Conservation (phyloP, 2,113 vertebrate species). For the Amphiprion percula region DNA sequence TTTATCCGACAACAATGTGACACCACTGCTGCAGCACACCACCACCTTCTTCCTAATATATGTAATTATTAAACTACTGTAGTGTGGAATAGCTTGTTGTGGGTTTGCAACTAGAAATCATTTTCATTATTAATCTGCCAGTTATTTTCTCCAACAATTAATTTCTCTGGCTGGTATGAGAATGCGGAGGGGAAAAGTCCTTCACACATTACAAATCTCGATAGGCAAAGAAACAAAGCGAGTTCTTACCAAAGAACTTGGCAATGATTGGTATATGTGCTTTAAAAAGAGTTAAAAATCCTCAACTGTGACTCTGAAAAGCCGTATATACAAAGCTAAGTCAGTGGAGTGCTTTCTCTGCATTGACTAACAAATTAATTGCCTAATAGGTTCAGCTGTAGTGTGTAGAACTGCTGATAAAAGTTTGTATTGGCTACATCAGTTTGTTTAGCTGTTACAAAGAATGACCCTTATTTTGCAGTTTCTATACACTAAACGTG, state of each 20-base stretch:
- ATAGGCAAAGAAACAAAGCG: too few relatives aligned
- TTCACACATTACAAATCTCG: too few relatives aligned
- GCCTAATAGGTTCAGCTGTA: not conserved
- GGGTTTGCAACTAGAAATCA: too few relatives aligned
- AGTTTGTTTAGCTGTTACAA: not conserved
- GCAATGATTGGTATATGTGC: not conserved
- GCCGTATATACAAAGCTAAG: not conserved
- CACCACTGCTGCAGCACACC: too few relatives aligned
- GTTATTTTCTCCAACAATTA: not conserved
- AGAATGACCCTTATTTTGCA: constrained; percentile 3
- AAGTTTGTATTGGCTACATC: not conserved
- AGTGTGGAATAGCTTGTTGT: too few relatives aligned
- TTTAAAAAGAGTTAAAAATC: not conserved
- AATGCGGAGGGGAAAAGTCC: not conserved
- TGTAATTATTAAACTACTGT: too few relatives aligned
- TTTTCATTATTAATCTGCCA: not conserved
- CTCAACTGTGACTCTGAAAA: not conserved
- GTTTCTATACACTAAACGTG: not conserved
- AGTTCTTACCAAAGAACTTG: not conserved
- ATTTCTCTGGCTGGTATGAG: not conserved
- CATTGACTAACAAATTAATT: not conserved
- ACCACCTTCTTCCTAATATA: too few relatives aligned
- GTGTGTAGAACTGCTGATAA: not conserved
- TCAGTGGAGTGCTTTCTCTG: not conserved
- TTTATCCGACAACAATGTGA: too few relatives aligned